Conservation (phyloP, 2,888 invertebrate species). For the Beris chalybata region DNA sequence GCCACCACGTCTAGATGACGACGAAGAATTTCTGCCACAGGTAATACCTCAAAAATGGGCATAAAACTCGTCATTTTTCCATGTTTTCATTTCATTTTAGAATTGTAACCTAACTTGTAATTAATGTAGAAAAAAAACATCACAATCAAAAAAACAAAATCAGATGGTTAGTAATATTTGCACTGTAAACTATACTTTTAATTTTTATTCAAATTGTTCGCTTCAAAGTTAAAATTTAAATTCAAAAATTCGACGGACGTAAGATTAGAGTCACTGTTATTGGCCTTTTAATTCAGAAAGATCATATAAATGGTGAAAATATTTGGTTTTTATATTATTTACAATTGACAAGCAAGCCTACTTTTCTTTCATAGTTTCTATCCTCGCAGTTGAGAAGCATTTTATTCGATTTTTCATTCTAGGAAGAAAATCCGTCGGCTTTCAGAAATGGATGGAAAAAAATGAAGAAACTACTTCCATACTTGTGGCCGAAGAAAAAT, state of each 20-base stretch:
- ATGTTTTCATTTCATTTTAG: constrained; percentile 1
- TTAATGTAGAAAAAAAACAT: too few relatives aligned
- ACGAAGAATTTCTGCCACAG: constrained; percentile 50
- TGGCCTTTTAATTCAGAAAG: too few relatives aligned
- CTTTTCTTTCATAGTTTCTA: constrained; percentile 1
- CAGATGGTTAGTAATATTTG: constrained; percentile 27
- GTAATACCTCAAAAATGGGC: constrained; percentile 6
- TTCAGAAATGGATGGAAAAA: constrained; percentile 81
- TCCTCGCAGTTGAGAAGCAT: not conserved
- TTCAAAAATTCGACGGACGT: too few relatives aligned
- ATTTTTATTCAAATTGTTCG: too few relatives aligned
- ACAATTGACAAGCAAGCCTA: constrained; percentile 3
- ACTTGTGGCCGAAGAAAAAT: constrained; percentile 91
- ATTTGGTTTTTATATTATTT: constrained; percentile 14
- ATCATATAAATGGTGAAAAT: too few relatives aligned
- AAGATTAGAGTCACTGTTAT: too few relatives aligned
- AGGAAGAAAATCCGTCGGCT: constrained; percentile 68
- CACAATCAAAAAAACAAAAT: not conserved
- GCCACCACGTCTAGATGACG: constrained; percentile 59
- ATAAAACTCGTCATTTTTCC: not conserved
- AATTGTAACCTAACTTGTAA: not conserved
- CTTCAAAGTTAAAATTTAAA: too few relatives aligned
- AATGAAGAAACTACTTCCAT: constrained; percentile 78
- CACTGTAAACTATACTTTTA: too few relatives aligned
- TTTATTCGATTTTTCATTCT: constrained; percentile 38